These are phyloP conservation scores for Heliangelus exortis DNA, from an alignment of 2,797 vertebrate genomes.

Conservation along the genomic window DNA sequence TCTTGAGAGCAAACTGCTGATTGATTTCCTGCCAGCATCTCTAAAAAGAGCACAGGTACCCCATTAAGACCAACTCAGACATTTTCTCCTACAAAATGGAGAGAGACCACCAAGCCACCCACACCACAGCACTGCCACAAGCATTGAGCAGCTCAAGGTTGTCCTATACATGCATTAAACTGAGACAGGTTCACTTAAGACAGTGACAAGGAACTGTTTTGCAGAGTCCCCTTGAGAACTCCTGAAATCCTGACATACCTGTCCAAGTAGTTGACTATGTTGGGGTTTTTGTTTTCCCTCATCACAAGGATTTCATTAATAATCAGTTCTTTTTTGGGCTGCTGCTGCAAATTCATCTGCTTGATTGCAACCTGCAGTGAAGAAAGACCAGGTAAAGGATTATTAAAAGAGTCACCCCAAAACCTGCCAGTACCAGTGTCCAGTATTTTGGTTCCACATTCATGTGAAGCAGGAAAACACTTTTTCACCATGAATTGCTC, in stretches of 20 bases:
- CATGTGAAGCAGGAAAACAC: not conserved
- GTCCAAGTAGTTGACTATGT: conserved; percentile 98
- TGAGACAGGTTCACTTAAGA: not conserved
- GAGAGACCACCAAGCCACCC: not conserved
- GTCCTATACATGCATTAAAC: not conserved
- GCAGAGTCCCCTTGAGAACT: not conserved
- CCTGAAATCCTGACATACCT: conserved; percentile 79
- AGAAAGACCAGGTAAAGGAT: not conserved
- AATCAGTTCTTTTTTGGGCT: conserved; percentile 96
- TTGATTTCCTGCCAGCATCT: not conserved
- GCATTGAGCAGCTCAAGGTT: not conserved
- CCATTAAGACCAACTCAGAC: not conserved
- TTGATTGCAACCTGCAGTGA: conserved; percentile 91
- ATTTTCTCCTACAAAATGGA: not conserved
- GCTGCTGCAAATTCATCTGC: conserved; percentile 98
- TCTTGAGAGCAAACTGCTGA: not conserved
- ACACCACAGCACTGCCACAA: not conserved
- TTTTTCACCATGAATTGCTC: not conserved
- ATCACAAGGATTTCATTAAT: conserved; percentile 98
- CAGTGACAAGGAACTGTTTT: not conserved
- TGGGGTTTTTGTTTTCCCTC: conserved; percentile 99
- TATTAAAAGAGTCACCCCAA: not conserved
- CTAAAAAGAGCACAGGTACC: not conserved
- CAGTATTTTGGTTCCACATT: not conserved
- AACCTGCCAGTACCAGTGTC: not conserved